Evolutionary conservation across 2,113 vertebrate genomes (phyloP).

Genomic region (Vicugna pacos): DNA sequence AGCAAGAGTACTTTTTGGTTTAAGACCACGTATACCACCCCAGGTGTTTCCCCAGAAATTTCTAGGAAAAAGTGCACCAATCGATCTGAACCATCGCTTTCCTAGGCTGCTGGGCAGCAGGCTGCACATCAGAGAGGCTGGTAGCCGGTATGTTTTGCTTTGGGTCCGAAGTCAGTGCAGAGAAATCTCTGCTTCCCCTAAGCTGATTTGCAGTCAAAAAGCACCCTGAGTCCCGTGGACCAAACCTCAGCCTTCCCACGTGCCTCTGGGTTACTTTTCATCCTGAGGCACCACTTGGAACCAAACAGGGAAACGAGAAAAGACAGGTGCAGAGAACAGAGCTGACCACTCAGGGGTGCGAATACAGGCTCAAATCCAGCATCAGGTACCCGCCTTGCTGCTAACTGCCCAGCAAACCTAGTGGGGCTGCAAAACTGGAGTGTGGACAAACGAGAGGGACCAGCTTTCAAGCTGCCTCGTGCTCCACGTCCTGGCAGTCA

Average conservation of each 20-base stretch:
- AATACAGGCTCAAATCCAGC: background rate
- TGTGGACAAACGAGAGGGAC: fast-evolving
- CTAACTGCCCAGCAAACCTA: background rate
- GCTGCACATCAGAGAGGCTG: background rate
- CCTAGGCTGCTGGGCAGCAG: background rate
- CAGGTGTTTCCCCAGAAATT: background rate
- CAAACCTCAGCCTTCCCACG: fast-evolving
- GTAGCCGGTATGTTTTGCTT: background rate
- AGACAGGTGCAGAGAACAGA: background rate
- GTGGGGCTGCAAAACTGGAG: background rate
- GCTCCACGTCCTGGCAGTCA: background rate
- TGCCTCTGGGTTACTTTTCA: constrained; percentile 30
- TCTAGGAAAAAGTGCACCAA: background rate
- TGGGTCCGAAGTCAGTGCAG: constrained; percentile 52
- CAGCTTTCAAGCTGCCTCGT: too few relatives aligned
- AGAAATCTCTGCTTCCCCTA: constrained; percentile 38
- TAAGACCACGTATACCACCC: background rate
- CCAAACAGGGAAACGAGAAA: constrained; percentile 57
- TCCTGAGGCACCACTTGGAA: constrained; percentile 2
- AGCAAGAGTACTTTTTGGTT: constrained; percentile 25
- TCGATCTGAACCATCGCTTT: background rate
- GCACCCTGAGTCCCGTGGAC: background rate
- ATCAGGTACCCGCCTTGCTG: fast-evolving
- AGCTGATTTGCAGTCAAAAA: constrained; percentile 51
- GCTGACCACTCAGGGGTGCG: background rate